phyloP scores from a whole-genome alignment of 2,113 vertebrate species.

The Gadus macrocephalus region DNA sequence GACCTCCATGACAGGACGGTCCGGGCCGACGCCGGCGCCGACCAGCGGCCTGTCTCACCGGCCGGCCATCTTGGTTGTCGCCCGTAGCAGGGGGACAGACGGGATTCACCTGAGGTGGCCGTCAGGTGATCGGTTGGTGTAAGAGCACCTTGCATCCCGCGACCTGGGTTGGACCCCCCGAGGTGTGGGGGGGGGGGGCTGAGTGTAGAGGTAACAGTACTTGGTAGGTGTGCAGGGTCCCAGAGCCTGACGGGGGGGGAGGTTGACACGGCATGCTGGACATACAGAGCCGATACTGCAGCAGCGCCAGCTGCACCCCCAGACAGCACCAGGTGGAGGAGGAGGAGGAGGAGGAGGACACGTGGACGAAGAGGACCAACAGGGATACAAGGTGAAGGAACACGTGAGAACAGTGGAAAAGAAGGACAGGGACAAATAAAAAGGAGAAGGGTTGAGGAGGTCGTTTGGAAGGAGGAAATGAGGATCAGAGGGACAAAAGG shows the following conservation, averaged over 20 bases:
- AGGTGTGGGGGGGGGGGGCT: constrained; percentile 28
- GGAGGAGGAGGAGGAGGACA: constrained; percentile 52
- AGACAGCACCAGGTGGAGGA: constrained; percentile 58
- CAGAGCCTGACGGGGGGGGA: constrained; percentile 86
- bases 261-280: constrained; percentile 90
- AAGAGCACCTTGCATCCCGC: constrained; percentile 19
- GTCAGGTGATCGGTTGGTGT: background rate
- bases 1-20: too few relatives aligned
- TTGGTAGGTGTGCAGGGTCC: constrained; percentile 97
- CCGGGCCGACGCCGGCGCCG: too few relatives aligned
- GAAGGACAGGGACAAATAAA: constrained; percentile 17
- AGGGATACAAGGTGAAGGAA: too few relatives aligned
- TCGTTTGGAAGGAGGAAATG: background rate
- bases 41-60: too few relatives aligned
- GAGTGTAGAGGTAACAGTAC: constrained; percentile 87
- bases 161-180: constrained; percentile 49
- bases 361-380: constrained; percentile 17
- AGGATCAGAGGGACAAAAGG: background rate
- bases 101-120: too few relatives aligned
- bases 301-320: constrained; percentile 94
- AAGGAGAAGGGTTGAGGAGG: constrained; percentile 1
- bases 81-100: too few relatives aligned
- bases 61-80: too few relatives aligned
- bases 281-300: constrained; percentile 96
- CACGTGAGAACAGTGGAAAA: constrained; percentile 10